Conservation (phyloP, 2,888 invertebrate species). For the Ormia ochracea region DNA sequence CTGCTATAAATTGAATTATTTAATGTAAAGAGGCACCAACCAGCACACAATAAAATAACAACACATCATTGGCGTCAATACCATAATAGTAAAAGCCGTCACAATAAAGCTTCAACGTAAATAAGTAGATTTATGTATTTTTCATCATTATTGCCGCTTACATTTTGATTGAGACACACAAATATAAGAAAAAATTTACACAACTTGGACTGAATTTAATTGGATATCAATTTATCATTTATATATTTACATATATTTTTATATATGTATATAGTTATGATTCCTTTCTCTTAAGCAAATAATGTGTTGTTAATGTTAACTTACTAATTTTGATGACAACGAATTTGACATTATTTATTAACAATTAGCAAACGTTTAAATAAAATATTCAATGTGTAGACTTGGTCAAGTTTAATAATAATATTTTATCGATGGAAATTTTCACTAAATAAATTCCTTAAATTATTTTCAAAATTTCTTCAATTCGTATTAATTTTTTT, state of each 20-base stretch:
- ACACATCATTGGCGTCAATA: constrained; percentile 21
- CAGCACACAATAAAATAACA: neutral
- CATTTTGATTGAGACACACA: neutral
- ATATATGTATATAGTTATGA: neutral
- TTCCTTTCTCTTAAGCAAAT: neutral
- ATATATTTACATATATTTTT: neutral
- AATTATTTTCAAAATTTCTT: too few relatives aligned
- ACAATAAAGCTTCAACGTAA: constrained; percentile 44
- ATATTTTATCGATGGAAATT: too few relatives aligned
- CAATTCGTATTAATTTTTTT: too few relatives aligned
- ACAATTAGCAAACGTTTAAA: neutral
- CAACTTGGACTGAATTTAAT: constrained; percentile 19
- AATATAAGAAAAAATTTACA: neutral
- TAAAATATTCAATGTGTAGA: too few relatives aligned
- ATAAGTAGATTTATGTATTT: constrained; percentile 22
- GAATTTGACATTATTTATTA: constrained; percentile 52
- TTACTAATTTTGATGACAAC: constrained; percentile 59
- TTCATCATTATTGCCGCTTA: neutral
- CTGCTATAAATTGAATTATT: neutral
- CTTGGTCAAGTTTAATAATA: too few relatives aligned
- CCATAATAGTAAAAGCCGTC: constrained; percentile 29
- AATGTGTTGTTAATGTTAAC: neutral
- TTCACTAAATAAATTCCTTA: too few relatives aligned
- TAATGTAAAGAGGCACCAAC: neutral
- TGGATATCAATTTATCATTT: constrained; percentile 3